Conservation (phyloP, 2,888 invertebrate species). For the Leptinotarsa haldemani region DNA sequence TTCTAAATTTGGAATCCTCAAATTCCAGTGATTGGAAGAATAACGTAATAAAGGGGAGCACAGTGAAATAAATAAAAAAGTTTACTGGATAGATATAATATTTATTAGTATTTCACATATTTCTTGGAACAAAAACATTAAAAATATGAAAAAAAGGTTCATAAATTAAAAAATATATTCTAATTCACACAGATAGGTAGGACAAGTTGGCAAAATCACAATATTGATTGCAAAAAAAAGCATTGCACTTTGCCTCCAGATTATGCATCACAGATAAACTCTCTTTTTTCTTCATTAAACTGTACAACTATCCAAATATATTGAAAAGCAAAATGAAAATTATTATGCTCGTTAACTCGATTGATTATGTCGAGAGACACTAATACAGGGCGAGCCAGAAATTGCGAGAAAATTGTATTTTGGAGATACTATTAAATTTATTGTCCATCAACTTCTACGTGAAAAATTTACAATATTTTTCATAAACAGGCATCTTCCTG, state of each 20-base stretch:
- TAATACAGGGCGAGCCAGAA: conserved; percentile 43
- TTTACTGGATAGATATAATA: conserved; percentile 34
- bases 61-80: too few relatives aligned
- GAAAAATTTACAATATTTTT: neutral
- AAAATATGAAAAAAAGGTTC: conserved; percentile 62
- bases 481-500: too few relatives aligned
- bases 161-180: conserved; percentile 63
- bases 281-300: conserved; percentile 50
- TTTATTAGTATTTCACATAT: conserved; percentile 62
- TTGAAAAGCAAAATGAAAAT: conserved; percentile 47
- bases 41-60: too few relatives aligned
- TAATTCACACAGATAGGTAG: conserved; percentile 62
- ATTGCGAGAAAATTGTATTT: neutral
- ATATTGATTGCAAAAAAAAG: conserved; percentile 62
- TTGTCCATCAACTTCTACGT: too few relatives aligned
- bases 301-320: conserved; percentile 54
- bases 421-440: neutral
- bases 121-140: conserved; percentile 61
- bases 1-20: too few relatives aligned
- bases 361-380: conserved; percentile 55
- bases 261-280: conserved; percentile 64
- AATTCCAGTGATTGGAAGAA: too few relatives aligned
- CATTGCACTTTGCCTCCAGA: conserved; percentile 66
- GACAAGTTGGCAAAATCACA: conserved; percentile 65
- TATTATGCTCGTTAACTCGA: conserved; percentile 31